A percentile compares a stretch with the other conserved stretches of the same genome.
These are phyloP conservation scores for Alcedo quadribrachys DNA, from an alignment of 2,797 vertebrate species.

Conservation along the genomic window DNA sequence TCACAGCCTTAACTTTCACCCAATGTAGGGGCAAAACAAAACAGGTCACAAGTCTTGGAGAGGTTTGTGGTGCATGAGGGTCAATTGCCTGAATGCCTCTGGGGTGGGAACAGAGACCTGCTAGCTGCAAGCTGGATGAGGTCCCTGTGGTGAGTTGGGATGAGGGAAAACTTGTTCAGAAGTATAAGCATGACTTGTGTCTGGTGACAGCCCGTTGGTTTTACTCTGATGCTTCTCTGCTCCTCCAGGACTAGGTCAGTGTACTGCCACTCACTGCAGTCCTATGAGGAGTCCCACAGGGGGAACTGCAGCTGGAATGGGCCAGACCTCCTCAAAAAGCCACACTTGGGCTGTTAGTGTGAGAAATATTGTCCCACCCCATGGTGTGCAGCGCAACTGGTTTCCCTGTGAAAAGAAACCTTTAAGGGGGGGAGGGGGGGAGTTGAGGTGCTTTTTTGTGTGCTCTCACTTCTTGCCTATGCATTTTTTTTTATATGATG, in stretches of 20 bases:
- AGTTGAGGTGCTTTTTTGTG: background rate
- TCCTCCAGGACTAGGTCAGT: background rate
- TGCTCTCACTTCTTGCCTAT: background rate
- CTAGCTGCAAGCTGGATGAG: background rate
- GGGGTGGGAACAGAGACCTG: fast-evolving
- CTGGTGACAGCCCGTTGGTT: background rate
- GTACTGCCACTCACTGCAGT: background rate
- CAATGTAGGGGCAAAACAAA: fast-evolving
- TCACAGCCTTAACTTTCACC: background rate
- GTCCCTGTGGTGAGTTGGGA: background rate
- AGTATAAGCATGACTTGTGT: background rate
- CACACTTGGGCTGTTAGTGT: background rate
- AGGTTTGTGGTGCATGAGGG: fast-evolving
- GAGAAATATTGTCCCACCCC: background rate
- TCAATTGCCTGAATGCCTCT: background rate
- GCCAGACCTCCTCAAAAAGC: background rate
- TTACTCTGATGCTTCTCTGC: background rate
- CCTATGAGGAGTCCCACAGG: background rate
- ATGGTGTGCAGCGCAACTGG: fast-evolving
- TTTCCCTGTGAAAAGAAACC: background rate
- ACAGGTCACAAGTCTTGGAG: background rate
- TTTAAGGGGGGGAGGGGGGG: background rate
- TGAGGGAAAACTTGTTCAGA: background rate
- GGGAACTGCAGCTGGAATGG: background rate
- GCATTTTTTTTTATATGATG: background rate